A percentile compares a stretch with the other conserved stretches of the same genome.
Conservation (phyloP, 2,113 vertebrate species). For the Stictonetta naevosa region DNA sequence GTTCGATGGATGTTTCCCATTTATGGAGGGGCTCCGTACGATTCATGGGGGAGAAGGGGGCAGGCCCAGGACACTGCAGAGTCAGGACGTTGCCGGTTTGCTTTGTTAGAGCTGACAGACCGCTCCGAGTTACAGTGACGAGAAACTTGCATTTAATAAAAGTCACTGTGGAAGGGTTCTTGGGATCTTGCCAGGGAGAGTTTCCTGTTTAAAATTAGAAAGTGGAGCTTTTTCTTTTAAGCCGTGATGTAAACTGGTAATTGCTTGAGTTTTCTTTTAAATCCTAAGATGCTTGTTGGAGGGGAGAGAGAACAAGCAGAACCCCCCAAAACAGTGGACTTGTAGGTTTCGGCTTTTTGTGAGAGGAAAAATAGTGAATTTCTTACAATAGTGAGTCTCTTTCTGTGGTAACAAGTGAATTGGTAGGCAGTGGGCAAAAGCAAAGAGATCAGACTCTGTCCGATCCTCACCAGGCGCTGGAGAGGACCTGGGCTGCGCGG, state of each 20-base stretch:
- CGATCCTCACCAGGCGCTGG: neutral
- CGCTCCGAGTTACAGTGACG: neutral
- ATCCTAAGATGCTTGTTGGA: neutral
- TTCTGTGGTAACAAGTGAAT: neutral
- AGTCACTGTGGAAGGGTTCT: neutral
- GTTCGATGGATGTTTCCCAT: neutral
- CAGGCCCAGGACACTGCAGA: neutral
- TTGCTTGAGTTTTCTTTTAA: slow-evolving; percentile 20
- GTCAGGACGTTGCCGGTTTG: neutral
- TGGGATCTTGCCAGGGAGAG: slow-evolving; percentile 40
- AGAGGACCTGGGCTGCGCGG: neutral
- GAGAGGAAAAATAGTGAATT: neutral
- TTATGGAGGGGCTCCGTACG: rapidly evolving
- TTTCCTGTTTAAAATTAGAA: slow-evolving; percentile 59
- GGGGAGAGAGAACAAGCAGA: neutral
- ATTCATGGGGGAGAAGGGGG: rapidly evolving
- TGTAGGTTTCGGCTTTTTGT: neutral
- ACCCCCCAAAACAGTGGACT: neutral
- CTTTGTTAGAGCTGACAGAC: neutral
- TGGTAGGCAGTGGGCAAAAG: neutral
- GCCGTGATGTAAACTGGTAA: neutral
- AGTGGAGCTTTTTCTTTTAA: neutral
- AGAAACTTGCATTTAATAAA: neutral
- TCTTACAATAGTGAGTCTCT: neutral
- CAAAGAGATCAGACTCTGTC: rapidly evolving